Evolutionary conservation across 1,140 invertebrate species (phyloP).

Genomic region (Drosophila azteca): DNA sequence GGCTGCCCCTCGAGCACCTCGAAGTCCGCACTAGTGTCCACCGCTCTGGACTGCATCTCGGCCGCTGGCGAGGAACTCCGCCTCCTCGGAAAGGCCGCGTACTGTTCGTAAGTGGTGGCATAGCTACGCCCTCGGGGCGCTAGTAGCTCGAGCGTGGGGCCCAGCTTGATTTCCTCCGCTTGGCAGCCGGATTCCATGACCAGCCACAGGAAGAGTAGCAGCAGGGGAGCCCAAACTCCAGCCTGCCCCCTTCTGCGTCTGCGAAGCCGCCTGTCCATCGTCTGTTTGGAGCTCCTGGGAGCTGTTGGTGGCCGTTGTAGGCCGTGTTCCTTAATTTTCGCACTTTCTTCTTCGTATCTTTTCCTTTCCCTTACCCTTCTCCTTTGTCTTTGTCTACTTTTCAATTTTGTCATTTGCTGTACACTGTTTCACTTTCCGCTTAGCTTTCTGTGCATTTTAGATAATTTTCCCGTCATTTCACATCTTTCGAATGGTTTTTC

Average conservation of each 20-base stretch:
- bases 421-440: conserved; percentile 28
- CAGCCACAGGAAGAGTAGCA: conserved; percentile 42
- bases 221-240: conserved; percentile 11
- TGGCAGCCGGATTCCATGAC: conserved; percentile 10
- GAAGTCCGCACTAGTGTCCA: conserved; percentile 93
- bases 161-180: conserved; percentile 13
- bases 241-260: neutral
- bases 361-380: neutral
- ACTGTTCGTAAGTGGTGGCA: conserved; percentile 73
- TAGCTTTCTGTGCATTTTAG: conserved; percentile 22
- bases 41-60: conserved; percentile 93
- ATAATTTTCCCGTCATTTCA: conserved; percentile 44
- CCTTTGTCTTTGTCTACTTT: conserved; percentile 5
- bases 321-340: conserved; percentile 15
- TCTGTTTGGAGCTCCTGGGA: conserved; percentile 6
- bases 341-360: conserved; percentile 9
- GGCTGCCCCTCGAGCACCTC: conserved; percentile 93
- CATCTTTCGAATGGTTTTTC: conserved; percentile 1
- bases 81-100: conserved; percentile 72
- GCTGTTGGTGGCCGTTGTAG: conserved; percentile 8
- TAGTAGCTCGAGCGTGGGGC: conserved; percentile 36
- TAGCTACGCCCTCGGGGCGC: conserved; percentile 67
- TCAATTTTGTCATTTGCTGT: conserved; percentile 39
- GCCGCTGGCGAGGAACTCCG: conserved; percentile 79
- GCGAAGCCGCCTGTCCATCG: conserved; percentile 28